Evolutionary conservation across 1,140 invertebrate species (phyloP).

Genomic region (Ips nitidus): DNA sequence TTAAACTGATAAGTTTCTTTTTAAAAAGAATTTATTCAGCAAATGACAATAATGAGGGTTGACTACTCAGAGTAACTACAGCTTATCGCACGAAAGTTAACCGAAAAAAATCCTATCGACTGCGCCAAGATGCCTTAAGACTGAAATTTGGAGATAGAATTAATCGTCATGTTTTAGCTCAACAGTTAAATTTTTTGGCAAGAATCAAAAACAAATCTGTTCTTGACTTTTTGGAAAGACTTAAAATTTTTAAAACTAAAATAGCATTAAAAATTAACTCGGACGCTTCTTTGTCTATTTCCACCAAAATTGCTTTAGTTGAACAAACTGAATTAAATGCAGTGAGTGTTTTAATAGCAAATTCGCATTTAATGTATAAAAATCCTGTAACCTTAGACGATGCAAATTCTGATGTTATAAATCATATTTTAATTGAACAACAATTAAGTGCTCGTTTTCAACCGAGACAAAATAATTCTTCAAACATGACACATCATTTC

Average conservation of each 20-base stretch:
- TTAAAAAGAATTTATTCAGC: no score
- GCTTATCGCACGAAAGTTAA: no score
- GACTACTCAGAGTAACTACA: no score
- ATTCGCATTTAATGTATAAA: conserved; percentile 9
- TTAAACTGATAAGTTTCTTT: no score
- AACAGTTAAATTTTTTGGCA: conserved; percentile 19
- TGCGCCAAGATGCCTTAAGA: conserved; percentile 10
- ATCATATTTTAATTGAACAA: conserved; percentile 12
- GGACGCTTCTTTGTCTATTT: neutral
- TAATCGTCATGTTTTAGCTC: neutral
- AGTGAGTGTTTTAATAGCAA: conserved; percentile 15
- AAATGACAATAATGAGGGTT: no score
- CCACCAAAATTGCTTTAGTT: conserved; percentile 1
- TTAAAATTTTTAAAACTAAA: conserved; percentile 18
- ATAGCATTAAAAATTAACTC: conserved; percentile 12
- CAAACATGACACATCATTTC: conserved; percentile 18
- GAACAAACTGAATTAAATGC: conserved; percentile 8
- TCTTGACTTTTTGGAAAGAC: conserved; percentile 3
- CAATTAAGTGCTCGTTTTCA: no score
- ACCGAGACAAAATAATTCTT: neutral
- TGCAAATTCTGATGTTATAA: conserved; percentile 5
- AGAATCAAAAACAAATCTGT: conserved; percentile 15
- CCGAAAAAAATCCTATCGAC: neutral
- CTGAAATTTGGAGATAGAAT: conserved; percentile 23
- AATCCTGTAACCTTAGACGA: conserved; percentile 7